These are phyloP conservation scores for Stenoptilia bipunctidactyla DNA, from an alignment of 2,888 invertebrate species.

Conservation along the genomic window DNA sequence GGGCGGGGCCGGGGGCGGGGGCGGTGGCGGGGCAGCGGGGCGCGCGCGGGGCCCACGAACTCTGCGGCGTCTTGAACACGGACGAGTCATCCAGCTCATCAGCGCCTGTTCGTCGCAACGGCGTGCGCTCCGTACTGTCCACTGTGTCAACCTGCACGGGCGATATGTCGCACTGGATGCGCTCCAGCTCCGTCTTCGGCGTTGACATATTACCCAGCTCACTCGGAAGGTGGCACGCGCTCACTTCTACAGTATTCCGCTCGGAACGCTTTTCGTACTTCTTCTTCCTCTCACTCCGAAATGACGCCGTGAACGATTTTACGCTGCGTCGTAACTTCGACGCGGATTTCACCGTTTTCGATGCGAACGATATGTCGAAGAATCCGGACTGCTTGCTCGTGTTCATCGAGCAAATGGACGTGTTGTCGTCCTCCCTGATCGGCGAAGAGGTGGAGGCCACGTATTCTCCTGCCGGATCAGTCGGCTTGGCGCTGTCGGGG, in stretches of 20 bases:
- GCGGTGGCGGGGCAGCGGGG: slow-evolving; percentile 11
- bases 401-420: slow-evolving; percentile 58
- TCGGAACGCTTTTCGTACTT: slow-evolving; percentile 58
- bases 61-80: slow-evolving; percentile 57
- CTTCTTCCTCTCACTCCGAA: slow-evolving; percentile 63
- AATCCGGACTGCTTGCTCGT: slow-evolving; percentile 64
- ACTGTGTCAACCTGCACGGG: slow-evolving; percentile 62
- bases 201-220: slow-evolving; percentile 48
- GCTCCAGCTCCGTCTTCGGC: slow-evolving; percentile 43
- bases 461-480: slow-evolving; percentile 55
- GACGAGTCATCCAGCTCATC: slow-evolving; percentile 55
- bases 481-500: slow-evolving; percentile 52
- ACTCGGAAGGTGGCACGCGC: slow-evolving; percentile 44
- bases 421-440: slow-evolving; percentile 56
- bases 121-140: slow-evolving; percentile 49
- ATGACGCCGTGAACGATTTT: slow-evolving; percentile 65
- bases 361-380: slow-evolving; percentile 63
- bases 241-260: slow-evolving; percentile 52
- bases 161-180: slow-evolving; percentile 52
- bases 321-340: slow-evolving; percentile 60
- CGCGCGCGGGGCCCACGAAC: slow-evolving; percentile 30
- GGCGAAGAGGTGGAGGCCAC: slow-evolving; percentile 61
- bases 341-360: slow-evolving; percentile 59
- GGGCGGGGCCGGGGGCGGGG: slow-evolving; percentile 18
- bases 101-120: slow-evolving; percentile 25